Evolutionary conservation across 2,113 vertebrate genomes (phyloP).

Genomic region (Neotoma lepida): DNA sequence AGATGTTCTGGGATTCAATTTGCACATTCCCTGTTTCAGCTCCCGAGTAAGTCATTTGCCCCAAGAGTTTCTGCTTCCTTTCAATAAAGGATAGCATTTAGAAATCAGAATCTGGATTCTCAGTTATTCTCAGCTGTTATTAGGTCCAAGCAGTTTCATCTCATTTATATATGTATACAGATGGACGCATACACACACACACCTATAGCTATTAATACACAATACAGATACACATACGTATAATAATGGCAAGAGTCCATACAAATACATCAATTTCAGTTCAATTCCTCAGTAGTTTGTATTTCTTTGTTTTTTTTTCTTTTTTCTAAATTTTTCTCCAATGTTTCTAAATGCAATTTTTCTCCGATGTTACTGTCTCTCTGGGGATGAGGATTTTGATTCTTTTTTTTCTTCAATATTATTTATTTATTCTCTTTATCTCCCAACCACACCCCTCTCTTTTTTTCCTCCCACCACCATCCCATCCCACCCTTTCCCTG

Average conservation of each 20-base stretch:
- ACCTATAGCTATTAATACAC: neutral
- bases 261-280: neutral
- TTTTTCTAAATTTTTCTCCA: neutral
- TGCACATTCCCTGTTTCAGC: neutral
- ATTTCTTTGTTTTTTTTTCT: neutral
- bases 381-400: neutral
- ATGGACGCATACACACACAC: neutral
- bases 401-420: neutral
- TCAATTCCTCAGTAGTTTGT: neutral
- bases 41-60: neutral
- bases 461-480: neutral
- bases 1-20: neutral
- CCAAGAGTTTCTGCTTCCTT: neutral
- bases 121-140: neutral
- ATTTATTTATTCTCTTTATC: neutral
- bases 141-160: neutral
- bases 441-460: neutral
- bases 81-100: constrained; percentile 30
- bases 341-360: neutral
- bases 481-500: too few relatives aligned
- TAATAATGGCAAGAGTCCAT: neutral
- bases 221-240: neutral
- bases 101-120: neutral
- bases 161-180: neutral
- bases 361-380: neutral